Evolutionary conservation across 1,140 invertebrate genomes (phyloP), one percentile per base, ranked within the genome.

Genomic region (Drosophila cardini): DNA sequence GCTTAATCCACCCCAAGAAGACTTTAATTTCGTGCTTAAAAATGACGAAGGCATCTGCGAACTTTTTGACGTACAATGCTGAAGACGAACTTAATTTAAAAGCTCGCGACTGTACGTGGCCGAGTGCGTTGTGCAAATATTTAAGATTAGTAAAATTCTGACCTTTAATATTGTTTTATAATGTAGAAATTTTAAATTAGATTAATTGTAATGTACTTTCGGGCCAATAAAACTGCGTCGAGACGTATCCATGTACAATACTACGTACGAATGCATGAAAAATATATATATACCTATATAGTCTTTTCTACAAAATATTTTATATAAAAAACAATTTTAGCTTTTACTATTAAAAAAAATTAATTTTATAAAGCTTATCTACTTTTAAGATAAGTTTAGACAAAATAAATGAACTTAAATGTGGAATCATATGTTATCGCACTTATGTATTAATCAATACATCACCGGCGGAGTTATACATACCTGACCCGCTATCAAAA

Each of bases 111-210:
- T 85, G 70, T 73, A 83, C 56, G 71, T 79, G 84, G 84, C 84
- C 84, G 85, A 64, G 71, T 89, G 79, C 80, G 62, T 89, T 90
- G 84, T 89, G 84, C 84, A 89, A 89, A 86, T 86, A 90, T 82
- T 86, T 90, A 76, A 77, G 78, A 72, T 90, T 84, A 76, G 77
- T 69, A 91, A 80, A 77, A 79, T 80, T 85, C 56, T 80, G 67
- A 77, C 90, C 84, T 93, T 80, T 93, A 72, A 90, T 92, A 77
- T 81, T 91, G 72, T 86, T 92, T 79, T 78, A 80, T 62, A 69
- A 46, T 67, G 65, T 87, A 89, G 77, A 80, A 61, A 45, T 84
- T 80, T 89, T 74, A 63, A 78, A 78, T 74, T 89, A 87, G 84
- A 72, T 78, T 87, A 90, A 89, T 83, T 72, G 65, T 72, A 65